Evolutionary conservation across 2,888 invertebrate species (phyloP).

Genomic region (Colletes collaris): DNA sequence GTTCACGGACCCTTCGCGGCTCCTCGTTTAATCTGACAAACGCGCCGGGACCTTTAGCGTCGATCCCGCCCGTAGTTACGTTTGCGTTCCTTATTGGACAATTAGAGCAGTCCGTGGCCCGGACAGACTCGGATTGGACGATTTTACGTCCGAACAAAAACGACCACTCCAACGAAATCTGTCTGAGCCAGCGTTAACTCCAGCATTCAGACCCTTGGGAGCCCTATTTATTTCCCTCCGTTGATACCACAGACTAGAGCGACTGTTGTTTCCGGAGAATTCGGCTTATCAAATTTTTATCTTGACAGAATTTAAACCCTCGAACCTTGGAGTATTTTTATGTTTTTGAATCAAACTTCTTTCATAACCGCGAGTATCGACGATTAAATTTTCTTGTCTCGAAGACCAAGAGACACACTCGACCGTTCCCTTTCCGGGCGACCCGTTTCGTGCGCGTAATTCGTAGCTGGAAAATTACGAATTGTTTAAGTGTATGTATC

Average conservation of each 20-base stretch:
- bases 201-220: no score
- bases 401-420: not conserved
- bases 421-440: not conserved
- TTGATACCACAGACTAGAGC: no score
- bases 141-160: not conserved
- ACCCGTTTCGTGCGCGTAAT: not conserved
- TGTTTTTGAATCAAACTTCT: no score
- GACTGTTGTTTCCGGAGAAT: no score
- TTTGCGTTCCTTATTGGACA: slow-evolving; percentile 42
- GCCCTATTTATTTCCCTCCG: no score
- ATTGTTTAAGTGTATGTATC: slow-evolving; percentile 1
- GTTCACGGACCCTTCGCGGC: slow-evolving; percentile 41
- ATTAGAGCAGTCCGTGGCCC: slow-evolving; percentile 14
- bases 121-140: not conserved
- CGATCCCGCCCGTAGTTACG: slow-evolving; percentile 6
- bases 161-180: not conserved
- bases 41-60: slow-evolving; percentile 25
- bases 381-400: not conserved
- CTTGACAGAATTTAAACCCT: no score
- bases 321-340: no score
- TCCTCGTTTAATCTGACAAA: slow-evolving; percentile 52
- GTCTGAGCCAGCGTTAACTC: not conserved
- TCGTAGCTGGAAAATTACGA: slow-evolving; percentile 2
- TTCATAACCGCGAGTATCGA: no score
- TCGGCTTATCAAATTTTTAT: no score